phyloP scores from a whole-genome alignment of 53 echinoderm and acorn worm genomes.

The Glandiceps talaboti region DNA sequence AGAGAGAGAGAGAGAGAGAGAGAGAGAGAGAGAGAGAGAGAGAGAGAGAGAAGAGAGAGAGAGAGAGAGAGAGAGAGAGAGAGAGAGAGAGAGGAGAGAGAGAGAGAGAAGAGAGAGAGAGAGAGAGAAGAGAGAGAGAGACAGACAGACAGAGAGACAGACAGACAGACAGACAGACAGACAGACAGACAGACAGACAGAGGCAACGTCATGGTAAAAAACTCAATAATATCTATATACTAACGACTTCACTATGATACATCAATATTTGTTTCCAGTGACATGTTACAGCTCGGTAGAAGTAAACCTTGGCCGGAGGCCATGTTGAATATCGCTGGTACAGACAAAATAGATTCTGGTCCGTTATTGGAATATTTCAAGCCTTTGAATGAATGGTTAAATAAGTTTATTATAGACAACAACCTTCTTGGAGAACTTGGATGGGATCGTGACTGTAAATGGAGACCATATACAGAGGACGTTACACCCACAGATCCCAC shows the following conservation, averaged over 20 bases:
- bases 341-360: not conserved
- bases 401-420: not conserved
- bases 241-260: no score
- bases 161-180: constrained; percentile 1
- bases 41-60: no score
- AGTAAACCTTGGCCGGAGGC: not conserved
- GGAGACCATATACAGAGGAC: not conserved
- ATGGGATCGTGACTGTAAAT: not conserved
- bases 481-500: not conserved
- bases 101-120: no score
- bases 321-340: not conserved
- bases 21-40: no score
- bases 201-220: not conserved
- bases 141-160: not conserved
- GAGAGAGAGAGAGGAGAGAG: no score
- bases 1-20: no score
- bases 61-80: no score
- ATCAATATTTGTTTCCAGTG: not conserved
- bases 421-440: not conserved
- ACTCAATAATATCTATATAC: no score
- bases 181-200: not conserved
- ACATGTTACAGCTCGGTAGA: not conserved
- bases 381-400: not conserved
- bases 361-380: not conserved
- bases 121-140: no score